Evolutionary conservation across 2,888 invertebrate species (phyloP).

Genomic region (Monochamus alternatus): DNA sequence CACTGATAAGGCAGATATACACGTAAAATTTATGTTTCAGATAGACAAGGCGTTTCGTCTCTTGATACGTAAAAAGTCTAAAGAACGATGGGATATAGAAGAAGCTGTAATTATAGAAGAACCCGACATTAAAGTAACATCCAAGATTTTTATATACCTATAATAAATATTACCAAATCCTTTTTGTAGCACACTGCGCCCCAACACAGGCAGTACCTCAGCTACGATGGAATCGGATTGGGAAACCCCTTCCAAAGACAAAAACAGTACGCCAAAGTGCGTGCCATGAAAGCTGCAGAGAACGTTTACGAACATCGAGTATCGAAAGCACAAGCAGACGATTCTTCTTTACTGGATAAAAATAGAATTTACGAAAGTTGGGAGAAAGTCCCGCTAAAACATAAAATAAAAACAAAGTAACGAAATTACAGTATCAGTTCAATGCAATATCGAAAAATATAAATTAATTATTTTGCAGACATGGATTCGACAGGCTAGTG

Average conservation of each 20-base stretch:
- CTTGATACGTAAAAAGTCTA: conserved; percentile 79
- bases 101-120: conserved; percentile 72
- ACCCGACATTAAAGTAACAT: conserved; percentile 77
- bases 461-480: conserved; percentile 64
- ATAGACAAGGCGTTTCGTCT: conserved; percentile 84
- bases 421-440: too few species aligned
- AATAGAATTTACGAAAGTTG: conserved; percentile 68
- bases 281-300: conserved; percentile 81
- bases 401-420: conserved; percentile 85
- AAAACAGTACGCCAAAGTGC: conserved; percentile 81
- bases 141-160: too few species aligned
- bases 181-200: conserved; percentile 84
- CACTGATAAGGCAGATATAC: background rate
- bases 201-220: conserved; percentile 90
- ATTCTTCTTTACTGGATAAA: conserved; percentile 77
- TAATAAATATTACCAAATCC: too few species aligned
- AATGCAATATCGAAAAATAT: background rate
- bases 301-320: conserved; percentile 77
- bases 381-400: conserved; percentile 74
- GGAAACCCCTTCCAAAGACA: conserved; percentile 87
- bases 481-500: conserved; percentile 89
- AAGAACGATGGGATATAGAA: conserved; percentile 74
- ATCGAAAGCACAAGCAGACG: conserved; percentile 75
- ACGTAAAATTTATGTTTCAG: conserved; percentile 60
- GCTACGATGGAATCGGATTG: conserved; percentile 83